Evolutionary conservation across 2,888 invertebrate genomes (phyloP).

Genomic region (Drosophila tanythrix): DNA sequence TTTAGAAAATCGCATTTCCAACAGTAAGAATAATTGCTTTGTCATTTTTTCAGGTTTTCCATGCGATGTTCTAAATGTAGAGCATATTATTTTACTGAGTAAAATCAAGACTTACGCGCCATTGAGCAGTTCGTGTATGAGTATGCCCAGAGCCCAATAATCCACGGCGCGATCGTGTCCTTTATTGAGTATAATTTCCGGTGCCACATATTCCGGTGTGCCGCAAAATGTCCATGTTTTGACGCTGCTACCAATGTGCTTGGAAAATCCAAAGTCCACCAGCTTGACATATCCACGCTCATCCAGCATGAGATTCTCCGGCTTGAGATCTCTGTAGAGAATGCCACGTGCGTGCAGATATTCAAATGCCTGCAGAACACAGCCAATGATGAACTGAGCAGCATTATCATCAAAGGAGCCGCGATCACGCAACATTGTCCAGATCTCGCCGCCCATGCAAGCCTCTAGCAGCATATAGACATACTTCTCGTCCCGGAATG

Average conservation of each 20-base stretch:
- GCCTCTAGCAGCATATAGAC: slow-evolving; percentile 98
- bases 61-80: no score
- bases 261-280: slow-evolving; percentile 98
- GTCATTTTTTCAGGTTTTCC: no score
- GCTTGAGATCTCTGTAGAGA: slow-evolving; percentile 96
- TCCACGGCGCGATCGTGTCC: slow-evolving; percentile 93
- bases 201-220: slow-evolving; percentile 96
- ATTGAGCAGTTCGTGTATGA: slow-evolving; percentile 94
- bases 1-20: background rate
- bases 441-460: slow-evolving; percentile 97
- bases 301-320: slow-evolving; percentile 96
- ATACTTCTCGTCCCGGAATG: slow-evolving; percentile 95
- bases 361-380: slow-evolving; percentile 96
- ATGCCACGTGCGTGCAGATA: slow-evolving; percentile 94
- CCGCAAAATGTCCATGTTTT: slow-evolving; percentile 99
- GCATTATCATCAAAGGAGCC: slow-evolving; percentile 93
- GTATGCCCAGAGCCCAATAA: slow-evolving; percentile 96
- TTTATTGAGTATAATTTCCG: slow-evolving; percentile 95
- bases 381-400: slow-evolving; percentile 95
- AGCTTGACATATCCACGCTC: slow-evolving; percentile 94
- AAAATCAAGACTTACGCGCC: slow-evolving; percentile 89
- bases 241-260: slow-evolving; percentile 90
- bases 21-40: no score
- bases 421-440: slow-evolving; percentile 95
- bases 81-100: background rate